phyloP scores from a whole-genome alignment of 2,797 vertebrate genomes.

The Parotocinclus haroldoi region DNA sequence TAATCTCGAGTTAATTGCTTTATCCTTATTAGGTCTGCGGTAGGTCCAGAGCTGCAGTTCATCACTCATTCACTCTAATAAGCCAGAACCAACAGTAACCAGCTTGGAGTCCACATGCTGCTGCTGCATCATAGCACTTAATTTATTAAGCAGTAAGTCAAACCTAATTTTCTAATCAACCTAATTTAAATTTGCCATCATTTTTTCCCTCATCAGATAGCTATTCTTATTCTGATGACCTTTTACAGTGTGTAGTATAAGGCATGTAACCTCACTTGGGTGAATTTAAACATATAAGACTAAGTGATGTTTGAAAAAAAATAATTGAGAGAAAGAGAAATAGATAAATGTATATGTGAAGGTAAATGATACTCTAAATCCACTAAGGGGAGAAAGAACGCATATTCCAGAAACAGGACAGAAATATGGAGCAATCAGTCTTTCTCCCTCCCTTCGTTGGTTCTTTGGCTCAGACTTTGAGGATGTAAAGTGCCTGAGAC shows the following conservation, averaged over 20 bases:
- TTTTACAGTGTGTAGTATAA: too few species aligned
- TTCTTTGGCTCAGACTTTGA: conserved; percentile 46
- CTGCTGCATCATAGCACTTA: neutral
- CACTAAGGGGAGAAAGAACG: conserved; percentile 39
- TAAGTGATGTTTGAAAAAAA: too few species aligned
- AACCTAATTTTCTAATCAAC: too few species aligned
- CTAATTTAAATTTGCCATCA: neutral
- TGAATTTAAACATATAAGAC: too few species aligned
- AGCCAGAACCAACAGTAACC: too few species aligned
- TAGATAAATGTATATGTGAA: neutral
- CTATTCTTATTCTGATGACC: too few species aligned
- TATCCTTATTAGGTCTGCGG: too few species aligned
- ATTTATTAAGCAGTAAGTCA: neutral
- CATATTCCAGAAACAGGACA: conserved; percentile 62
- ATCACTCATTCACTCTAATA: too few species aligned
- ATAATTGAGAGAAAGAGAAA: neutral
- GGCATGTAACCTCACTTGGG: too few species aligned
- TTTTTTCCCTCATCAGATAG: neutral
- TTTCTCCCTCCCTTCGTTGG: conserved; percentile 50
- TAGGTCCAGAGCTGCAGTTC: too few species aligned
- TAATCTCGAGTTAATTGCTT: too few species aligned
- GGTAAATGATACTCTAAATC: neutral
- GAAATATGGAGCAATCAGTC: conserved; percentile 67
- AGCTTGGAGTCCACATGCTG: too few species aligned
- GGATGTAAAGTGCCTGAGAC: conserved; percentile 72